Conservation (phyloP, 2,113 vertebrate species). For the Ochotona curzoniae region DNA sequence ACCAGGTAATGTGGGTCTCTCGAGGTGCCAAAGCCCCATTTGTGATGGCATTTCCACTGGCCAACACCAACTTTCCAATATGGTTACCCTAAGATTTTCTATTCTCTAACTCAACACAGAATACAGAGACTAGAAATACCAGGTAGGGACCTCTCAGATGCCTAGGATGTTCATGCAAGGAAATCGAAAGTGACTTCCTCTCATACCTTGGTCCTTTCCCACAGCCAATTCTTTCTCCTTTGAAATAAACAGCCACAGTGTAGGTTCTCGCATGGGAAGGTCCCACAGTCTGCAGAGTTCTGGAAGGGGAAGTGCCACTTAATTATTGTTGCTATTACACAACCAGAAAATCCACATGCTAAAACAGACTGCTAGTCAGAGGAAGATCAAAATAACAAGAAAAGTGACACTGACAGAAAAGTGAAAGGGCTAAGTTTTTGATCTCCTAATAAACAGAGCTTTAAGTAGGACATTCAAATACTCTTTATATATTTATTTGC, state of each 20-base stretch:
- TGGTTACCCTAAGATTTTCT: background rate
- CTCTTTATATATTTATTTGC: background rate
- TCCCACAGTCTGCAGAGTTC: conserved; percentile 98
- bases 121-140: background rate
- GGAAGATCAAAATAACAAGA: conserved; percentile 17
- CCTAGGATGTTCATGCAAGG: background rate
- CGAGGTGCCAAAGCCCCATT: background rate
- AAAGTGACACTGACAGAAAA: background rate
- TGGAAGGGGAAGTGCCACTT: conserved; percentile 77
- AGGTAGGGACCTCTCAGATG: background rate
- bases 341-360: no score
- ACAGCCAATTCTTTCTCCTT: conserved; percentile 98
- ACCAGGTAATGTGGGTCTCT: background rate
- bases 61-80: background rate
- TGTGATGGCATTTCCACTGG: background rate
- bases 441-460: conserved; percentile 29
- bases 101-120: background rate
- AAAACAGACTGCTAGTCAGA: background rate
- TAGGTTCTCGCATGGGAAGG: conserved; percentile 98
- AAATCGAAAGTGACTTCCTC: background rate
- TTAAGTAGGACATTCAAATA: conserved; percentile 5
- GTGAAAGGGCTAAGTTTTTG: background rate
- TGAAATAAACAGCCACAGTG: conserved; percentile 99
- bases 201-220: conserved; percentile 98
- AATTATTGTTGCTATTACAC: background rate